phyloP scores from a whole-genome alignment of 2,888 invertebrate genomes.

The Melangyna quadrimaculata region DNA sequence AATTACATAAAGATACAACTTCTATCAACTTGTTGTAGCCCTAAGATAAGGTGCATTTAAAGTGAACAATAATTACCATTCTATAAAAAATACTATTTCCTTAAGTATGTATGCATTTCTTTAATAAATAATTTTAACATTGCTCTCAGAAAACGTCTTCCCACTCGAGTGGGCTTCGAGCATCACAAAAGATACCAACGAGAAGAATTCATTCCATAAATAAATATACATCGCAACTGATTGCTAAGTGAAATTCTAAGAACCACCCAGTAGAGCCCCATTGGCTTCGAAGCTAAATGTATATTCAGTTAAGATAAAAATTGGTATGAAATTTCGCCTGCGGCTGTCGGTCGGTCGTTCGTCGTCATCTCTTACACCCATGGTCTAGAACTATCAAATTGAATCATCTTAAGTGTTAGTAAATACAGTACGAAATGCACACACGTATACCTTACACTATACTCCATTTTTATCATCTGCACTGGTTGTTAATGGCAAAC shows the following conservation, averaged over 20 bases:
- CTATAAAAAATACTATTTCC: too few species aligned
- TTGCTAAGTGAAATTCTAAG: constrained; percentile 62
- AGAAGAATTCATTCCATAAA: constrained; percentile 31
- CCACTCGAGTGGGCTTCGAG: too few species aligned
- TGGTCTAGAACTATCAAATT: constrained; percentile 30
- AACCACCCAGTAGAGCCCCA: constrained; percentile 18
- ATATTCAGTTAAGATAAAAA: constrained; percentile 32
- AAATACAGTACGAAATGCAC: neutral
- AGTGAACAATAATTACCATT: too few species aligned
- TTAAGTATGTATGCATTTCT: neutral
- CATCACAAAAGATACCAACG: neutral
- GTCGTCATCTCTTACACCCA: neutral
- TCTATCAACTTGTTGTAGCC: too few species aligned
- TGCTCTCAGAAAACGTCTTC: neutral
- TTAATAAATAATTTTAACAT: neutral
- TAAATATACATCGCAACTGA: constrained; percentile 64
- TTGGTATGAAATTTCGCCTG: constrained; percentile 29
- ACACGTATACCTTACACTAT: neutral
- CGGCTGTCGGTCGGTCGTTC: constrained; percentile 4
- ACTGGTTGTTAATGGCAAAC: constrained; percentile 8
- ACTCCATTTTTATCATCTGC: constrained; percentile 29
- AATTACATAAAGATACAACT: too few species aligned
- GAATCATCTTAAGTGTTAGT: constrained; percentile 33
- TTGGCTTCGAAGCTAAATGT: constrained; percentile 5
- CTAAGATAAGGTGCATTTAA: too few species aligned